Evolutionary conservation across 2,113 vertebrate species (phyloP).

Genomic region (Gallinago jamesoni): DNA sequence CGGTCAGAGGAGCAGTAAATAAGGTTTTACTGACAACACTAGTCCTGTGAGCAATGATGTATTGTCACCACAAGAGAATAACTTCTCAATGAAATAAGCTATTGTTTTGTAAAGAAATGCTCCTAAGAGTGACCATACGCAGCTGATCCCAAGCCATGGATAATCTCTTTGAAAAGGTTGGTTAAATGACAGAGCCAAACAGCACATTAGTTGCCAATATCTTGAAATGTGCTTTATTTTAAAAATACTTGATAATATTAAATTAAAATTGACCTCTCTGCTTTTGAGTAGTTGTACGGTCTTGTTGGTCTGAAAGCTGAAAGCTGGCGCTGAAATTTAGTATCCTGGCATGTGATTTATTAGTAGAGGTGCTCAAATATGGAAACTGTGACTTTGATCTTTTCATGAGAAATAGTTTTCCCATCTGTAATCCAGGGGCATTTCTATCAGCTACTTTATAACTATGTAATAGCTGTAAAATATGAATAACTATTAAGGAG

Average conservation of each 20-base stretch:
- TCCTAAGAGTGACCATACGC: background rate
- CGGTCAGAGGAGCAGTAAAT: slow-evolving; percentile 40
- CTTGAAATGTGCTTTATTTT: background rate
- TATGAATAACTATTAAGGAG: slow-evolving; percentile 32
- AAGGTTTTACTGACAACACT: slow-evolving; percentile 3
- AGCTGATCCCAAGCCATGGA: background rate
- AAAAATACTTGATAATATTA: background rate
- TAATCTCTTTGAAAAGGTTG: background rate
- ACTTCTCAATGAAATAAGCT: background rate
- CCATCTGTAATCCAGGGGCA: slow-evolving; percentile 31
- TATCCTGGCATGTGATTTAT: slow-evolving; percentile 38
- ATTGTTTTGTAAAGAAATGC: background rate
- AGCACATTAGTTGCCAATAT: background rate
- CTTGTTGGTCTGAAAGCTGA: background rate
- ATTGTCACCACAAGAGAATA: background rate
- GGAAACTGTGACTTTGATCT: slow-evolving; percentile 53
- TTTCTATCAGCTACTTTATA: slow-evolving; percentile 54
- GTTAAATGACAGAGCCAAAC: background rate
- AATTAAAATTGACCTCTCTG: background rate
- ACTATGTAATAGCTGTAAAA: slow-evolving; percentile 38
- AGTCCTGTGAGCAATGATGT: background rate
- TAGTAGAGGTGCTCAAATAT: slow-evolving; percentile 8
- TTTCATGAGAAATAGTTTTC: slow-evolving; percentile 39
- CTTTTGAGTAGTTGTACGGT: background rate
- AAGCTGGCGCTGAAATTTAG: background rate